Evolutionary conservation across 2,888 invertebrate species (phyloP).

Genomic region (Drosophila pseudotakahashii): DNA sequence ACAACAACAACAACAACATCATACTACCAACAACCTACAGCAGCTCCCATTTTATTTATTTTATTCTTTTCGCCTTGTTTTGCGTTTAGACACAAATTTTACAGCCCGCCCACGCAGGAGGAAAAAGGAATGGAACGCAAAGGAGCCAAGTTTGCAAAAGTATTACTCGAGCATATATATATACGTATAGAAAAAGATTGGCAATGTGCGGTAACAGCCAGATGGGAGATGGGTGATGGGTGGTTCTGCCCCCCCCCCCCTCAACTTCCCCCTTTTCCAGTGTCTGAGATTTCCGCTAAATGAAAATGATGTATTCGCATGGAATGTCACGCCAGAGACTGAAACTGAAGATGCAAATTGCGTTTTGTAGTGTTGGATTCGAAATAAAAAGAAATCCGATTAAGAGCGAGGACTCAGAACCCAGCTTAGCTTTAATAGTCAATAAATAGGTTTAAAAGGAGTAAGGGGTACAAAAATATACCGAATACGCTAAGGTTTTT

Average conservation of each 20-base stretch:
- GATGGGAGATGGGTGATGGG: constrained; percentile 7
- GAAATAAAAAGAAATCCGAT: constrained; percentile 2
- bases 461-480: too few species aligned
- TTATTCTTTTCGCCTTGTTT: constrained; percentile 51
- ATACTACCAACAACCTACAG: constrained; percentile 7
- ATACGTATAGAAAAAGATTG: constrained; percentile 62
- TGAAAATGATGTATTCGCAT: constrained; percentile 77
- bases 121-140: background rate
- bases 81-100: constrained; percentile 80
- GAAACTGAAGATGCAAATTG: constrained; percentile 21
- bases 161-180: constrained; percentile 52
- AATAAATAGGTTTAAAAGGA: too few species aligned
- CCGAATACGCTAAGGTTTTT: too few species aligned
- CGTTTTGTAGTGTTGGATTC: constrained; percentile 8
- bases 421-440: too few species aligned
- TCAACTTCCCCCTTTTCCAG: background rate
- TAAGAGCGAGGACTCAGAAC: background rate
- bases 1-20: constrained; percentile 20
- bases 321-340: constrained; percentile 60
- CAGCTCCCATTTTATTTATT: constrained; percentile 32
- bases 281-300: constrained; percentile 72
- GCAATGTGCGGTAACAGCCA: constrained; percentile 56
- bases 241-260: background rate
- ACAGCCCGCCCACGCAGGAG: constrained; percentile 56
- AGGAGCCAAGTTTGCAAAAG: constrained; percentile 64